Evolutionary conservation across 2,888 invertebrate genomes (phyloP).

Genomic region (Catocala fraxini): DNA sequence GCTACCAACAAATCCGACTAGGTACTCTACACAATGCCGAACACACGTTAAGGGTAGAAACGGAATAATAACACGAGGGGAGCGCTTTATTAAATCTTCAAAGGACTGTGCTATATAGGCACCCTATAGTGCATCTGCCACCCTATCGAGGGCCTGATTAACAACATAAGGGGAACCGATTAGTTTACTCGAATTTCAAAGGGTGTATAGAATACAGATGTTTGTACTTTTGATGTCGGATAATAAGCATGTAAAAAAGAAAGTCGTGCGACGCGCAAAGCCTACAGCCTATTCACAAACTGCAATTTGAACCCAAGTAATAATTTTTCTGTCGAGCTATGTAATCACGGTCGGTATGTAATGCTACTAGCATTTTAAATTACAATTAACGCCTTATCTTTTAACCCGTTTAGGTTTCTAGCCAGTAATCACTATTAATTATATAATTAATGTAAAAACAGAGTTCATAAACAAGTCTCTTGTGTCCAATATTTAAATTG

Average conservation of each 20-base stretch:
- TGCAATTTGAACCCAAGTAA: no score
- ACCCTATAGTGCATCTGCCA: conserved; percentile 1
- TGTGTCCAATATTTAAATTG: no score
- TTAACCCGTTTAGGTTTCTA: no score
- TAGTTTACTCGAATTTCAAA: not conserved
- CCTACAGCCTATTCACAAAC: no score
- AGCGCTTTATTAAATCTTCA: not conserved
- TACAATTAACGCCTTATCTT: no score
- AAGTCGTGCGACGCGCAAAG: no score
- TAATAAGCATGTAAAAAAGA: not conserved
- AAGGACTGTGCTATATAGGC: conserved; percentile 1
- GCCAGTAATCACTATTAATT: no score
- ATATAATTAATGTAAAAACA: no score
- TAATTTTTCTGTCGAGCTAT: no score
- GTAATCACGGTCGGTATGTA: no score
- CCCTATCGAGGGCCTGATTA: not conserved
- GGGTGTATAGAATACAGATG: not conserved
- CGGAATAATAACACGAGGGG: not conserved
- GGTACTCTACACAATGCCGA: not conserved
- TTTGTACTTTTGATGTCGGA: not conserved
- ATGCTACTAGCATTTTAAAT: no score
- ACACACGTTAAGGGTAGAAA: not conserved
- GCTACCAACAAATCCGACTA: not conserved
- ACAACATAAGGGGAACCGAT: not conserved
- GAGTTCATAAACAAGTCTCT: no score